These are phyloP conservation scores for Loris lydekkerianus DNA, from an alignment of 2,797 vertebrate genomes.

Conservation along the genomic window DNA sequence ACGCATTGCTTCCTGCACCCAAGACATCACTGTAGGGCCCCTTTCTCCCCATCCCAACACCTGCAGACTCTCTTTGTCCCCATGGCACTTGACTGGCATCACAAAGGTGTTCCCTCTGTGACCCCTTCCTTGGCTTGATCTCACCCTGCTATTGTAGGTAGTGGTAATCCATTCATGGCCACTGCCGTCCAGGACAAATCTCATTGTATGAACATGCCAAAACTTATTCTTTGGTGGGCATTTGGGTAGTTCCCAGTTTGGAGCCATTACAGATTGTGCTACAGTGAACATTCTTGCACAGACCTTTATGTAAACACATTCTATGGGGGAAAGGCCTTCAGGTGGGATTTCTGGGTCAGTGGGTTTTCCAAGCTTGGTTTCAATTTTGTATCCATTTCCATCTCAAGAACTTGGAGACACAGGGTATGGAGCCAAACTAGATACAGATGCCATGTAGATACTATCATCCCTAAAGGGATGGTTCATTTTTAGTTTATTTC, in stretches of 20 bases:
- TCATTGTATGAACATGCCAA: fast-evolving
- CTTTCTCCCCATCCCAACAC: no score
- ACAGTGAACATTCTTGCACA: fast-evolving
- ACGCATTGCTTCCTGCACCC: fast-evolving
- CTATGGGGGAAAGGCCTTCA: neutral
- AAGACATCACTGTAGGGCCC: neutral
- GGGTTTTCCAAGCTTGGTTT: fast-evolving
- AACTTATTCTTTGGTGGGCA: neutral
- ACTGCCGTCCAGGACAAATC: fast-evolving
- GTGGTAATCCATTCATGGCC: fast-evolving
- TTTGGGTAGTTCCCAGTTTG: neutral
- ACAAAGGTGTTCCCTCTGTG: neutral
- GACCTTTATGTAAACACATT: neutral
- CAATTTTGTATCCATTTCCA: no score
- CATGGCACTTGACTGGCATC: no score
- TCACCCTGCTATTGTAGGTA: fast-evolving
- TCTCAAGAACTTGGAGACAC: neutral
- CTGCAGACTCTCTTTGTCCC: neutral
- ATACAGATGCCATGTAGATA: no score
- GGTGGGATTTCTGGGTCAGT: neutral
- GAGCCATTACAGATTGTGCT: no score
- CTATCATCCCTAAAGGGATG: neutral
- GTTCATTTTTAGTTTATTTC: no score
- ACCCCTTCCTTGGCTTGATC: fast-evolving
- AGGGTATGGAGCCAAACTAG: neutral